phyloP scores from a whole-genome alignment of 2,113 vertebrate species.

The Hyla sarda region DNA sequence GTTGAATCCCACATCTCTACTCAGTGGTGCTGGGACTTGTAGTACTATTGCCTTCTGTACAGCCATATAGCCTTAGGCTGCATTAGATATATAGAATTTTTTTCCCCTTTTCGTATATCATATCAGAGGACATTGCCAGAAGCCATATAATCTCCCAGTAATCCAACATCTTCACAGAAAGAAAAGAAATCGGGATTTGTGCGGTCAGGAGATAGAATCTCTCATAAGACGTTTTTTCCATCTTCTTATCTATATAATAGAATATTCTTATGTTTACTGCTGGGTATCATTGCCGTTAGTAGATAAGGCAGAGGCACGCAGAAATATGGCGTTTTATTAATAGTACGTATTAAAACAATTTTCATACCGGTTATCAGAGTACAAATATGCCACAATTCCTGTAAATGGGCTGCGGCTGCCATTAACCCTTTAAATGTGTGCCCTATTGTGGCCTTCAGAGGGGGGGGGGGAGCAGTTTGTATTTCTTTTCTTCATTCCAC shows the following conservation, averaged over 20 bases:
- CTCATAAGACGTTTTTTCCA: constrained; percentile 47
- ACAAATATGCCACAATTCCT: constrained; percentile 11
- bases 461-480: too few relatives aligned
- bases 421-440: background rate
- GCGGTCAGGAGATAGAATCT: constrained; percentile 41
- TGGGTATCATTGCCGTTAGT: constrained; percentile 1
- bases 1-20: background rate
- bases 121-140: constrained; percentile 4
- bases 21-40: background rate
- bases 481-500: too few relatives aligned
- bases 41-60: background rate
- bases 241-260: constrained; percentile 49
- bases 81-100: background rate
- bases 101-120: background rate
- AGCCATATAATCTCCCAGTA: constrained; percentile 23
- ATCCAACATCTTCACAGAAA: constrained; percentile 32
- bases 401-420: constrained; percentile 10
- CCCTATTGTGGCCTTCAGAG: too few relatives aligned
- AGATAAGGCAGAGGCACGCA: background rate
- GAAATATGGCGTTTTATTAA: constrained; percentile 35
- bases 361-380: constrained; percentile 15
- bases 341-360: constrained; percentile 30
- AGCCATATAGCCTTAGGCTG: background rate
- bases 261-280: constrained; percentile 37
- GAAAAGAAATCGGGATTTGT: constrained; percentile 20